Base-by-base conservation (phyloP, 2,888 invertebrate species). In the Dicyrtoma fusca region DNA sequence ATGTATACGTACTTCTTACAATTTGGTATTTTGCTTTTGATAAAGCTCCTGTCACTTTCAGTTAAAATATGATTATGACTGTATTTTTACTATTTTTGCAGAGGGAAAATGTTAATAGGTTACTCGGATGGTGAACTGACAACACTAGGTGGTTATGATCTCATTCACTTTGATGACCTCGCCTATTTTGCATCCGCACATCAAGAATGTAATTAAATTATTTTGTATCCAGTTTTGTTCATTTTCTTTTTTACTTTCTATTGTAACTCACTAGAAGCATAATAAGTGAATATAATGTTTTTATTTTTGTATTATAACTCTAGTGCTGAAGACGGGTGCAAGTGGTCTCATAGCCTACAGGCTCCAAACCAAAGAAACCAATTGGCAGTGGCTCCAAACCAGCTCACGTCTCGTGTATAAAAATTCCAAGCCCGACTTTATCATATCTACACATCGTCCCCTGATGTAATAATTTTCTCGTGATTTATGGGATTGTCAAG, bases 311-410 rank as follows among this genome's bases (percentile, higher is more conserved):
- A n/a, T 61, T 14, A 26, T 42, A 62, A 55, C 34, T 34, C 57
- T 53, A 99, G 99, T 98, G 82, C 86, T 99, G 81, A 99, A 99
- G 88, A 98, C 97, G 66, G 98, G 98, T 80, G 97, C 98, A 82
- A 97, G 97, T 74, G 98, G 98, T 34, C 92, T 99, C 91, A 97
- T 99, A 82, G 97, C 99, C 74, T 99, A 99, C 84, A 90, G 99
- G 83, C 92, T 96, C 85, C 92, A 97, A 85, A 94, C 94, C 81
- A 95, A 96, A 84, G 93, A 95, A 77, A 91, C 91, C 8, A 91
- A 92, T 82, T 96, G 96, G 94, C 94, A 98, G 84, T 99, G 97
- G 97, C 87, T 99, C 74, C 99, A 99, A 86, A 97, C 97, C 21
- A 92, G 92, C 81, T 97, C 98, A 14, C 88, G 98, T 79, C 89